These are phyloP conservation scores for Sarcophaga rosellei DNA, from an alignment of 2,888 invertebrate genomes.

Conservation along the genomic window DNA sequence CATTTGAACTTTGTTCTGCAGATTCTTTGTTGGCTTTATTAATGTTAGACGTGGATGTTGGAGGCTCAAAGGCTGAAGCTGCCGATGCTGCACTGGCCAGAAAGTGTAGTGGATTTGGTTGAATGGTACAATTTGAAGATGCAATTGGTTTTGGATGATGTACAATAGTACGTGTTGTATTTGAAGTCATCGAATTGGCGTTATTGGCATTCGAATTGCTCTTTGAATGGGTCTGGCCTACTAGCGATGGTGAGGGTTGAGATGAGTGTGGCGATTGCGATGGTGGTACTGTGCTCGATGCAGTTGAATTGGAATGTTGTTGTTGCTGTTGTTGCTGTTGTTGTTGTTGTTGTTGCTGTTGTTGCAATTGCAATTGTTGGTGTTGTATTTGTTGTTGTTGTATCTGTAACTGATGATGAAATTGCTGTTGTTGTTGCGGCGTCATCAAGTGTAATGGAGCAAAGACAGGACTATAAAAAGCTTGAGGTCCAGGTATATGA, in stretches of 20 bases:
- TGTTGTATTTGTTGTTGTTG: conserved; percentile 72
- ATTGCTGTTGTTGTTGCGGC: conserved; percentile 71
- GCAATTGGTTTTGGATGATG: conserved; percentile 54
- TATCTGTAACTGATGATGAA: conserved; percentile 71
- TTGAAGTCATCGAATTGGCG: conserved; percentile 13
- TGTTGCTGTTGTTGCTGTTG: conserved; percentile 60
- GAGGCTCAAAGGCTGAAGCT: conserved; percentile 51
- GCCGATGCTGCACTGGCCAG: conserved; percentile 66
- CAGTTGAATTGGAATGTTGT: conserved; percentile 62
- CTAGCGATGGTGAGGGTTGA: conserved; percentile 44
- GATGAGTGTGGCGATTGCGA: conserved; percentile 54
- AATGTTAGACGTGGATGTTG: conserved; percentile 30
- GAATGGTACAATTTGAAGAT: conserved; percentile 35
- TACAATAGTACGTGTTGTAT: conserved; percentile 37
- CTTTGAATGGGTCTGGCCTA: conserved; percentile 27
- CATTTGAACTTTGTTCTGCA: conserved; percentile 36
- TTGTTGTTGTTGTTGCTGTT: conserved; percentile 68
- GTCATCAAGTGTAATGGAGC: conserved; percentile 70
- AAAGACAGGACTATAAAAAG: conserved; percentile 72
- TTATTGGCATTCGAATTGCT: conserved; percentile 7
- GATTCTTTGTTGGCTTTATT: conserved; percentile 41
- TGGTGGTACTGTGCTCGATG: conserved; percentile 51
- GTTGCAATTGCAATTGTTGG: conserved; percentile 69
- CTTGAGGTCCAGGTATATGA: conserved; percentile 59
- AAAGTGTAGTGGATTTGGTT: conserved; percentile 71